These are phyloP conservation scores for Acronicta psi DNA, from an alignment of 2,888 invertebrate species.

Conservation along the genomic window DNA sequence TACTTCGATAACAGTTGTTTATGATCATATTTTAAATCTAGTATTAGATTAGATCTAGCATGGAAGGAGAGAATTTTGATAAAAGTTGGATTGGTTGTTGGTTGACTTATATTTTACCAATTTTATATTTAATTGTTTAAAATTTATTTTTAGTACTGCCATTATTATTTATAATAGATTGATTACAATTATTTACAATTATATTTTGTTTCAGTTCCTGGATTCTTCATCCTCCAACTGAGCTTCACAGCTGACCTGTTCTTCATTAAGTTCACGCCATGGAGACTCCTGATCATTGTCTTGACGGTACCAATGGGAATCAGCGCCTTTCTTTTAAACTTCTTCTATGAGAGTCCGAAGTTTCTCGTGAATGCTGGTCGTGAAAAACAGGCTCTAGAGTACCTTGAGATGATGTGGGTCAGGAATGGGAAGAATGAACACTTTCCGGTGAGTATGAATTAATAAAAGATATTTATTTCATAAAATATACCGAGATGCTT, in stretches of 20 bases:
- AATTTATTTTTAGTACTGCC: no score
- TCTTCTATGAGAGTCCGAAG: constrained; percentile 92
- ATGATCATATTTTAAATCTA: no score
- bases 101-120: no score
- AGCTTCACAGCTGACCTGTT: constrained; percentile 56
- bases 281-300: constrained; percentile 68
- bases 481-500: no score
- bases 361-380: constrained; percentile 90
- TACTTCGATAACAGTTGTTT: no score
- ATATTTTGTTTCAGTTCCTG: constrained; percentile 55
- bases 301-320: constrained; percentile 88
- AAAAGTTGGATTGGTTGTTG: no score
- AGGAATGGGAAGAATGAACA: constrained; percentile 77
- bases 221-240: constrained; percentile 59
- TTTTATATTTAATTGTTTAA: no score
- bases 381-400: constrained; percentile 87
- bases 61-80: no score
- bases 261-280: constrained; percentile 63
- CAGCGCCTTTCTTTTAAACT: constrained; percentile 84
- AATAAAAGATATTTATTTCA: neutral
- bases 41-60: no score
- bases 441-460: constrained; percentile 37
- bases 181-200: no score
- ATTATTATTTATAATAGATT: no score
- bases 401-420: constrained; percentile 87